Conservation (phyloP, 1,140 invertebrate species). For the Mactra quadrangularis region DNA sequence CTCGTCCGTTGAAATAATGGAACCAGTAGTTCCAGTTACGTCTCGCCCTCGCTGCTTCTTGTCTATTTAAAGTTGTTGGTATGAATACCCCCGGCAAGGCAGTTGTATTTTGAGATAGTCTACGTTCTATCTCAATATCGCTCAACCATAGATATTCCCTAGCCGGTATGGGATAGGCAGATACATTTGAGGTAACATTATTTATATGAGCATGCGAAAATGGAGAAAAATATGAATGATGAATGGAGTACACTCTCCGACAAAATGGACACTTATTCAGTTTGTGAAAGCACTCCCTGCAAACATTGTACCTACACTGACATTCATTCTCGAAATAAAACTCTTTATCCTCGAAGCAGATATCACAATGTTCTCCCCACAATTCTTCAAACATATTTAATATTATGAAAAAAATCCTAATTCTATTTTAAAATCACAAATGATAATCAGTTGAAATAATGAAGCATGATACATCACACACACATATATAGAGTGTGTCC, state of each 20-base stretch:
- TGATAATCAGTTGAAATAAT: no score
- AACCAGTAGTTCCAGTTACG: slow-evolving; percentile 38
- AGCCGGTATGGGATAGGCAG: no score
- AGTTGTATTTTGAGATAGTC: no score
- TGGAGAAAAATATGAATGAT: no score
- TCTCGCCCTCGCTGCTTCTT: slow-evolving; percentile 6
- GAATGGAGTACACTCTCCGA: not conserved
- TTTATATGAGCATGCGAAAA: no score
- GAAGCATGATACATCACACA: no score
- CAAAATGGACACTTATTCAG: slow-evolving; percentile 5
- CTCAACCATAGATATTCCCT: no score
- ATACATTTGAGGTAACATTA: no score
- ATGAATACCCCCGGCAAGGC: slow-evolving; percentile 2
- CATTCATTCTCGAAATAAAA: slow-evolving; percentile 7
- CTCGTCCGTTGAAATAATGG: slow-evolving; percentile 11
- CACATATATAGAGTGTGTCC: no score
- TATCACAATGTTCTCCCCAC: not conserved
- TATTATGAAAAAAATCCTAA: no score
- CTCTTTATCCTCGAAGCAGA: slow-evolving; percentile 8
- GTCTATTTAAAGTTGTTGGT: slow-evolving; percentile 7
- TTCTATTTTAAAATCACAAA: no score
- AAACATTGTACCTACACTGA: not conserved
- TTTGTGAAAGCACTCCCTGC: not conserved
- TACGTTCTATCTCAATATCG: no score
- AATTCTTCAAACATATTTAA: slow-evolving; percentile 20